These are phyloP conservation scores for Julus scandinavius DNA, from an alignment of 2,888 invertebrate genomes.

Conservation along the genomic window DNA sequence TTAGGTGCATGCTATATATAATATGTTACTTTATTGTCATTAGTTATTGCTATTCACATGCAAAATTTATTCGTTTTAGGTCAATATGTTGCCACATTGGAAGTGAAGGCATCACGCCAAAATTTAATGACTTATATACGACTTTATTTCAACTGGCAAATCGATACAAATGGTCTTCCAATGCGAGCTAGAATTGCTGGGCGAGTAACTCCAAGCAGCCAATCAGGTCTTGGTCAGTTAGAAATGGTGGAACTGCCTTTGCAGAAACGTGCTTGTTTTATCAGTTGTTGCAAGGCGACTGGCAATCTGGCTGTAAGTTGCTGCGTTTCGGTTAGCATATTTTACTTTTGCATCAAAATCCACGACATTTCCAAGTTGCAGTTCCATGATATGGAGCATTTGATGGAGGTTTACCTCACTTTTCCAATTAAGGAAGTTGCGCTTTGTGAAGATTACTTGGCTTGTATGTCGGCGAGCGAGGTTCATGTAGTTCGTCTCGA, in stretches of 20 bases:
- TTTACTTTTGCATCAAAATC: constrained; percentile 74
- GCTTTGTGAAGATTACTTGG: constrained; percentile 76
- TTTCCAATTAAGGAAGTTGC: constrained; percentile 71
- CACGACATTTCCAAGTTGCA: constrained; percentile 76
- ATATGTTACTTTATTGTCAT: no score
- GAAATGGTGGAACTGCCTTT: constrained; percentile 81
- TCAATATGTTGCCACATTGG: constrained; percentile 75
- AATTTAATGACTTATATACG: constrained; percentile 71
- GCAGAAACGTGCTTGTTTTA: constrained; percentile 69
- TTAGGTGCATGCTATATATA: no score
- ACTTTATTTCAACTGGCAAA: constrained; percentile 80
- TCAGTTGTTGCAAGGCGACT: constrained; percentile 63
- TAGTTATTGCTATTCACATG: no score
- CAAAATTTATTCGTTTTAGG: constrained; percentile 65
- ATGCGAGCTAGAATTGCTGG: constrained; percentile 80
- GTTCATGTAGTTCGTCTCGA: constrained; percentile 68
- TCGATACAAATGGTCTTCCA: constrained; percentile 66
- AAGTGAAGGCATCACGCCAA: constrained; percentile 70
- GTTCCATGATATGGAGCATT: constrained; percentile 78
- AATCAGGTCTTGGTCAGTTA: constrained; percentile 70
- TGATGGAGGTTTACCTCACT: constrained; percentile 74
- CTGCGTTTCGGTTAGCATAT: constrained; percentile 69
- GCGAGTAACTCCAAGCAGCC: constrained; percentile 77
- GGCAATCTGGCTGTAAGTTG: constrained; percentile 67
- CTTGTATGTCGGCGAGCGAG: constrained; percentile 73